A percentile compares a stretch with the other conserved stretches of the same genome.
Conservation (phyloP, 2,113 vertebrate species). For the Melospiza georgiana region DNA sequence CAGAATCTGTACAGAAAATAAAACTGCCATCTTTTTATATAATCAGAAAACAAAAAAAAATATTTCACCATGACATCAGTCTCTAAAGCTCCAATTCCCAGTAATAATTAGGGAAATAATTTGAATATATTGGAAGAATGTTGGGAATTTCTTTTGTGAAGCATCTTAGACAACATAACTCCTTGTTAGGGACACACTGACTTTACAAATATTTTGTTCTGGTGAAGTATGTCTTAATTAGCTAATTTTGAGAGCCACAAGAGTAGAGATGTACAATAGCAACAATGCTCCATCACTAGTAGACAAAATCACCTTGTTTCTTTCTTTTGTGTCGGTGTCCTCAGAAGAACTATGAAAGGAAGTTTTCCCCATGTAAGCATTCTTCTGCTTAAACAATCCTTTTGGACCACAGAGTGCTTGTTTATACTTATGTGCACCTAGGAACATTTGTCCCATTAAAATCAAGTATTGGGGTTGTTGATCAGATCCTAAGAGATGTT, state of each 20-base stretch:
- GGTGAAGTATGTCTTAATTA: slow-evolving; percentile 74
- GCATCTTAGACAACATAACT: slow-evolving; percentile 4
- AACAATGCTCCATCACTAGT: slow-evolving; percentile 23
- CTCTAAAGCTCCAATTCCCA: slow-evolving; percentile 21
- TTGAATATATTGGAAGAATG: slow-evolving; percentile 61
- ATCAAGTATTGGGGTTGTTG: neutral
- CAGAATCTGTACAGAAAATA: neutral
- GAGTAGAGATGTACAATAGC: slow-evolving; percentile 28
- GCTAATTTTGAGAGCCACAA: slow-evolving; percentile 14
- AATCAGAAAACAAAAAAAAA: slow-evolving; percentile 41
- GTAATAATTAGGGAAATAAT: slow-evolving; percentile 67
- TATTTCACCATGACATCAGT: slow-evolving; percentile 38
- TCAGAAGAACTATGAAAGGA: neutral
- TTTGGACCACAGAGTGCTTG: neutral
- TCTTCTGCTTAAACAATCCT: neutral
- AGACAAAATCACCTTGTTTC: slow-evolving; percentile 44
- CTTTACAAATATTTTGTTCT: slow-evolving; percentile 64
- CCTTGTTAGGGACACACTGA: slow-evolving; percentile 44
- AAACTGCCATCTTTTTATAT: slow-evolving; percentile 70
- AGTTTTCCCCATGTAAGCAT: neutral
- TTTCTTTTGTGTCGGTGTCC: slow-evolving; percentile 23
- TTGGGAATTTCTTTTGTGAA: slow-evolving; percentile 62
- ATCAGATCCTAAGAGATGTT: neutral
- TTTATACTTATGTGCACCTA: slow-evolving; percentile 20
- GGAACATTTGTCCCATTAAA: neutral